Evolutionary conservation across 2,888 invertebrate genomes (phyloP).

Genomic region (Strigamia crassipes): DNA sequence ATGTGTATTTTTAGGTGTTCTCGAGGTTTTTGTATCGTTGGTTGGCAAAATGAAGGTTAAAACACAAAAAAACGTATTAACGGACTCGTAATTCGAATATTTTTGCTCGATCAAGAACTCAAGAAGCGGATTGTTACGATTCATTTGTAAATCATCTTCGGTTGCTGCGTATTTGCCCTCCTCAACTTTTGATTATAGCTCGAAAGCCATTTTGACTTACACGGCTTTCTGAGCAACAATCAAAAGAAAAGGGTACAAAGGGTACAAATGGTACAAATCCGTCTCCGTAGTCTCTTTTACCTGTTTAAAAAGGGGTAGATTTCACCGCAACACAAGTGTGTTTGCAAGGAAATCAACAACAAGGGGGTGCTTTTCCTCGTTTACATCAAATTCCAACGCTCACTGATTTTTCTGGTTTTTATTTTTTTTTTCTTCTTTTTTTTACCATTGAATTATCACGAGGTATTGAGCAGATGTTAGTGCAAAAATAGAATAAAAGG

Average conservation of each 20-base stretch:
- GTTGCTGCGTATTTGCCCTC: slow-evolving; percentile 44
- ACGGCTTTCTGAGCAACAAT: slow-evolving; percentile 51
- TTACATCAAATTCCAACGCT: neutral
- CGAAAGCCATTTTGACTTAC: slow-evolving; percentile 48
- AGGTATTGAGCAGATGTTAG: neutral
- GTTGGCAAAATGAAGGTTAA: too few relatives aligned
- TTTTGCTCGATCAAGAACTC: neutral
- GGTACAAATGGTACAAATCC: neutral
- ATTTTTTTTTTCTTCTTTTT: neutral
- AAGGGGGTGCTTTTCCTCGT: slow-evolving; percentile 17
- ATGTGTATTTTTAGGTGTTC: too few relatives aligned
- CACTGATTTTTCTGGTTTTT: neutral
- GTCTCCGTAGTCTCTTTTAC: neutral
- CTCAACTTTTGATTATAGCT: slow-evolving; percentile 51
- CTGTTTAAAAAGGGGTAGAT: neutral
- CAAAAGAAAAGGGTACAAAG: slow-evolving; percentile 49
- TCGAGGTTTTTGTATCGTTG: too few relatives aligned
- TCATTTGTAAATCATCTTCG: neutral
- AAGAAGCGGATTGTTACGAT: neutral
- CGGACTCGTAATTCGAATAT: neutral
- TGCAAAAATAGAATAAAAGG: neutral
- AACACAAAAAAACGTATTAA: too few relatives aligned
- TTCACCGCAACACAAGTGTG: neutral
- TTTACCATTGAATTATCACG: neutral
- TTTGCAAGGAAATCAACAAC: slow-evolving; percentile 15